Evolutionary conservation across 2,797 vertebrate species (phyloP), one percentile per base, ranked within the genome.

Genomic region (Carcharodon carcharias): DNA sequence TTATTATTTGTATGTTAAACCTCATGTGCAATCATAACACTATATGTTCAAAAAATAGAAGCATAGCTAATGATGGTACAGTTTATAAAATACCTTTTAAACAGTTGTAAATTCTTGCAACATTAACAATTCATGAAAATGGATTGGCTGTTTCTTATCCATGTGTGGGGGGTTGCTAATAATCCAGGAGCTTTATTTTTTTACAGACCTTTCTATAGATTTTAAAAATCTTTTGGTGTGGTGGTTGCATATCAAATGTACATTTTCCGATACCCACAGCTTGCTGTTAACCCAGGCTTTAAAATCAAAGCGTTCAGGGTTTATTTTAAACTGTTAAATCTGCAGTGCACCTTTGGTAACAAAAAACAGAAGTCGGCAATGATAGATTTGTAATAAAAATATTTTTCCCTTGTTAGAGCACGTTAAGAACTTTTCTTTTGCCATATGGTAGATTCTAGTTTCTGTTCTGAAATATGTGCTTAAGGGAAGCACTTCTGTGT

Each of bases 21-120:
- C 92, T 97, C 96, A 96, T 97, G 98, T 98, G 98, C 98, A 98
- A 98, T 98, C 97, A 96, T 96, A 73, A 95, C 94, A 95, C 88
- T 71, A 97, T 71, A 97, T 97, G 97, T 97, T 97, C 97, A 97
- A 97, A 97, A 97, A 97, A 97, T 98, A 97, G 97, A 97, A 97
- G 97, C 97, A 97, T 97, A 98, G 97, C 98, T 98, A 98, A 97
- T 98, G 97, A 98, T 98, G 98, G 97, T 98, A 97, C 97, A 97
- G 96, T 96, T 97, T 97, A 97, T 85, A 35, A 96, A 50, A 96
- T 93, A 97, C 97, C 97, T 97, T 97, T 97, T 88, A 85, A 97
- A 97, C 96, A 96, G 97, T 97, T 97, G 97, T 97, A 97, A 82
- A 97, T 96, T 96, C 97, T 97, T 97, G 97, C 97, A 96, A 82